Percentiles rank a stretch among this genome's conserved stretches.
phyloP scores from a whole-genome alignment of 1,140 invertebrate genomes.

The Drosophila kikkawai region DNA sequence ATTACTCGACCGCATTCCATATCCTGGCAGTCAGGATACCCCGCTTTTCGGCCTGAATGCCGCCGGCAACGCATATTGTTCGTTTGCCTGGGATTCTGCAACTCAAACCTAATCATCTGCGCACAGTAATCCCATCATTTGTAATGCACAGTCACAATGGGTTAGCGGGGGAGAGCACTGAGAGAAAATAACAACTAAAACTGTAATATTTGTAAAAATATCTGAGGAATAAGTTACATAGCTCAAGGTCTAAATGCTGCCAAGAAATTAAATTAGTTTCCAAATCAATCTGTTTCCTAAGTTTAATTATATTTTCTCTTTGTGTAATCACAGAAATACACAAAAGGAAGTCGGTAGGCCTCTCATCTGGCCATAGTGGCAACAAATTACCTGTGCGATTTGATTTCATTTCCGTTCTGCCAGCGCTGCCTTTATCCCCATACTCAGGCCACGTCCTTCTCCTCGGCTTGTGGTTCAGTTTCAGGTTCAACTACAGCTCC shows the following conservation, averaged over 20 bases:
- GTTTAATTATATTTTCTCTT: neutral
- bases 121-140: slow-evolving; percentile 67
- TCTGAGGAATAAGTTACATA: neutral
- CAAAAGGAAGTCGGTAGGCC: slow-evolving; percentile 36
- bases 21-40: slow-evolving; percentile 32
- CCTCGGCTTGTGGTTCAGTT: neutral
- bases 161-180: neutral
- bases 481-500: slow-evolving; percentile 26
- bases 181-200: neutral
- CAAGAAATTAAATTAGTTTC: neutral
- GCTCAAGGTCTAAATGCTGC: neutral
- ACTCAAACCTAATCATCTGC: slow-evolving; percentile 66
- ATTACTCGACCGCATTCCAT: slow-evolving; percentile 63
- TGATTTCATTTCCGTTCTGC: slow-evolving; percentile 73
- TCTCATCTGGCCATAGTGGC: slow-evolving; percentile 59
- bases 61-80: slow-evolving; percentile 38
- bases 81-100: slow-evolving; percentile 39
- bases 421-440: slow-evolving; percentile 15
- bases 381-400: slow-evolving; percentile 80
- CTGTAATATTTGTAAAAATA: neutral
- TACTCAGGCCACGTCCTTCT: slow-evolving; percentile 22
- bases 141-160: slow-evolving; percentile 55
- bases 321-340: slow-evolving; percentile 25
- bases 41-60: slow-evolving; percentile 19
- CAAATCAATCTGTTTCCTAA: no score